Conservation (phyloP, 2,113 vertebrate species). For the Prionailurus bengalensis region DNA sequence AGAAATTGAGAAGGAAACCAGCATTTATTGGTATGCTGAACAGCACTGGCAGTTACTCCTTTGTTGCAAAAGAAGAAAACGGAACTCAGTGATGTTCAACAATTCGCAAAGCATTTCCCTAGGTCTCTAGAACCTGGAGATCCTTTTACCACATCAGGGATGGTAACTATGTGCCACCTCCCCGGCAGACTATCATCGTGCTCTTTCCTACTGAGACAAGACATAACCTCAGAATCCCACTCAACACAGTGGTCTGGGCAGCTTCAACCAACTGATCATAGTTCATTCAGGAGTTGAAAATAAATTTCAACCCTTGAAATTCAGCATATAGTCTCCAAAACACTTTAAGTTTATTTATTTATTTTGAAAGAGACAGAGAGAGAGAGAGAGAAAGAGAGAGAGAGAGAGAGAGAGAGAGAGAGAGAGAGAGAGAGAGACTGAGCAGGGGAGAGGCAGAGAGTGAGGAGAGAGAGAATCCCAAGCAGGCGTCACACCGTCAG, state of each 20-base stretch:
- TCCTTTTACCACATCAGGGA: neutral
- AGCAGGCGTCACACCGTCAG: too few species aligned
- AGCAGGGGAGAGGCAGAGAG: too few species aligned
- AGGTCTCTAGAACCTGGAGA: neutral
- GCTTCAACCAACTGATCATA: neutral
- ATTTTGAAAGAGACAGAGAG: too few species aligned
- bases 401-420: too few species aligned
- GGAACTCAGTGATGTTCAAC: neutral
- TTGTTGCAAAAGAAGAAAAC: neutral
- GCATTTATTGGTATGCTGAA: neutral
- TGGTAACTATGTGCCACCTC: neutral
- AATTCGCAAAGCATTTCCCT: neutral
- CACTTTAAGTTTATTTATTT: too few species aligned
- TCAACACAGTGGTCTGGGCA: neutral
- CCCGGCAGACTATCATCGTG: neutral
- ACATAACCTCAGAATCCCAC: neutral
- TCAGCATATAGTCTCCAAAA: neutral
- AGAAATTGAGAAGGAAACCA: neutral
- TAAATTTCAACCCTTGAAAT: neutral
- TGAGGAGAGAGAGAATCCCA: too few species aligned
- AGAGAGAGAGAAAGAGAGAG: too few species aligned
- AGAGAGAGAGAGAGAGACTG: too few species aligned
- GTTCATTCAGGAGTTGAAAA: neutral
- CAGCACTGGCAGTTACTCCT: neutral
- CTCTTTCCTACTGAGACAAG: neutral